Conservation (phyloP, 2,113 vertebrate species). For the Nothobranchius kuhntae region DNA sequence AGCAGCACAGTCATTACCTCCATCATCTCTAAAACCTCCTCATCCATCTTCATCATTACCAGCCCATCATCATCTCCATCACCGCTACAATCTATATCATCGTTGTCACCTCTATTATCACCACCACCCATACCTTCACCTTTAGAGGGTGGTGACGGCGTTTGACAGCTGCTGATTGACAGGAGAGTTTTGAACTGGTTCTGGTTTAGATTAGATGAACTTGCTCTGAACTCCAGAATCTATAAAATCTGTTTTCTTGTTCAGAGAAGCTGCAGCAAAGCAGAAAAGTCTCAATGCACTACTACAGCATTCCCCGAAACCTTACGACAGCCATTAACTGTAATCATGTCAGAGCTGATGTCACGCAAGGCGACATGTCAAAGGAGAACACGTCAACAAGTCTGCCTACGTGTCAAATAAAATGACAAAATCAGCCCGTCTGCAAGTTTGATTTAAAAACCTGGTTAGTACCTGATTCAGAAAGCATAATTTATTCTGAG, state of each 20-base stretch:
- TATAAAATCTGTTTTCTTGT: slow-evolving; percentile 31
- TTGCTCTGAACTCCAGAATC: slow-evolving; percentile 22
- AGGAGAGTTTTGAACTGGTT: slow-evolving; percentile 39
- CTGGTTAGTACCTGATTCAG: slow-evolving; percentile 50
- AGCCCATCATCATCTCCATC: slow-evolving; percentile 25
- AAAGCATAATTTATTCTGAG: slow-evolving; percentile 44
- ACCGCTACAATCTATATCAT: slow-evolving; percentile 29
- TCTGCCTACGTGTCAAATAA: slow-evolving; percentile 53
- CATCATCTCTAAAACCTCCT: slow-evolving; percentile 45
- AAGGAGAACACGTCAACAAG: slow-evolving; percentile 69
- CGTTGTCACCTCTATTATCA: slow-evolving; percentile 8
- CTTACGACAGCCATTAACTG: slow-evolving; percentile 70
- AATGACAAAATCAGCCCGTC: slow-evolving; percentile 39
- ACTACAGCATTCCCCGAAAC: slow-evolving; percentile 29
- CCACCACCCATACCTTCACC: slow-evolving; percentile 14
- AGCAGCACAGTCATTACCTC: slow-evolving; percentile 37
- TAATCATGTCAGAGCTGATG: slow-evolving; percentile 71
- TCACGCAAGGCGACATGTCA: slow-evolving; percentile 66
- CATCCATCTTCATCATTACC: slow-evolving; percentile 18
- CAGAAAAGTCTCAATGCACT: slow-evolving; percentile 59
- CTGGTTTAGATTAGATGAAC: slow-evolving; percentile 34
- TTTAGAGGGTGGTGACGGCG: not conserved
- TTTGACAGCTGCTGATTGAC: slow-evolving; percentile 25
- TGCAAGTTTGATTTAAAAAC: slow-evolving; percentile 59
- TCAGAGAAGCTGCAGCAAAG: slow-evolving; percentile 25